A percentile compares a stretch with the other conserved stretches of the same genome.
phyloP scores from a whole-genome alignment of 1,140 invertebrate genomes.

The Zaprionus ghesquierei region DNA sequence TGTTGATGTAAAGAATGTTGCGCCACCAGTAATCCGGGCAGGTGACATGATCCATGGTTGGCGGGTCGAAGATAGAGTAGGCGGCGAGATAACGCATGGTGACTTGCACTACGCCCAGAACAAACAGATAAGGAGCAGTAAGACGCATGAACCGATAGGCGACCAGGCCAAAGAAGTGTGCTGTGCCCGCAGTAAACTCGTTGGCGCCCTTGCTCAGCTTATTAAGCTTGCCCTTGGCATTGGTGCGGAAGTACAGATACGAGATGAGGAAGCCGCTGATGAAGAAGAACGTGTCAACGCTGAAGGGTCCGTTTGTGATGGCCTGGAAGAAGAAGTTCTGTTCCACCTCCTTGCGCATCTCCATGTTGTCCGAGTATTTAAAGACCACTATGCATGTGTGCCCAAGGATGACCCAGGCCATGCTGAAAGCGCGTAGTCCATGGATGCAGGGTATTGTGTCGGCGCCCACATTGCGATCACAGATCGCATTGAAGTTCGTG shows the following conservation, averaged over 20 bases:
- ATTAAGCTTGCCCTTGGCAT: conserved; percentile 90
- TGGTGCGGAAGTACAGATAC: conserved; percentile 92
- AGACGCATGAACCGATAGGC: conserved; percentile 91
- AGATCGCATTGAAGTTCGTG: conserved; percentile 89
- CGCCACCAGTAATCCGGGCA: conserved; percentile 94
- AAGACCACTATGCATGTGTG: conserved; percentile 93
- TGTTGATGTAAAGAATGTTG: conserved; percentile 92
- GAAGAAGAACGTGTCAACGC: conserved; percentile 96
- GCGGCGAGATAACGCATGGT: conserved; percentile 91
- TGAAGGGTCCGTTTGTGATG: conserved; percentile 93
- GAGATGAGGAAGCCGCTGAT: conserved; percentile 90
- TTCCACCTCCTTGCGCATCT: conserved; percentile 89
- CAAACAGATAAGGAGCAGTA: conserved; percentile 92
- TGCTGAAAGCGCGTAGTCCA: conserved; percentile 91
- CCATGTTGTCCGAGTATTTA: conserved; percentile 93
- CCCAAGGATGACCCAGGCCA: conserved; percentile 96
- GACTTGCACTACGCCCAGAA: conserved; percentile 90
- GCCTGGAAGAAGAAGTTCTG: conserved; percentile 92
- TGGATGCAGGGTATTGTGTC: conserved; percentile 93
- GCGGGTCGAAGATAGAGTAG: conserved; percentile 92
- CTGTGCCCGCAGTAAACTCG: conserved; percentile 87
- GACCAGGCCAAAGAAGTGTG: conserved; percentile 92
- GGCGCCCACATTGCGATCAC: conserved; percentile 89
- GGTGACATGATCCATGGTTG: conserved; percentile 90
- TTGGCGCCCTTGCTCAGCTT: conserved; percentile 88